Conservation (phyloP, 2,113 vertebrate genomes). For the Laterallus jamaicensis region DNA sequence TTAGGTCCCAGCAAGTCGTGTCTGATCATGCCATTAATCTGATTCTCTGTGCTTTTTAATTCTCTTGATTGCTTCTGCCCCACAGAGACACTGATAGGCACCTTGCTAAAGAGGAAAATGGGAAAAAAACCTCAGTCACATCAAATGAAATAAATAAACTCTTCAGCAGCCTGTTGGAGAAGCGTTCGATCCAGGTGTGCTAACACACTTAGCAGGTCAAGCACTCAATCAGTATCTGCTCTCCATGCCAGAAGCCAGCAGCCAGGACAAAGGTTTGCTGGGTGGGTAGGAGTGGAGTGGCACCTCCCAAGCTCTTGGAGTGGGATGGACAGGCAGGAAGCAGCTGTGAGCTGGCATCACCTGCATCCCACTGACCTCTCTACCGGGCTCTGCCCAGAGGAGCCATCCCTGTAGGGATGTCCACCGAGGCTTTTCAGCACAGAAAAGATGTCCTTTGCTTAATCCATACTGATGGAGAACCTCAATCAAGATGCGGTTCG, state of each 20-base stretch:
- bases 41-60: neutral
- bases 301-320: neutral
- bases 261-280: fast-evolving
- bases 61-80: neutral
- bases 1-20: neutral
- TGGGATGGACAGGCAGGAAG: neutral
- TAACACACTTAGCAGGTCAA: neutral
- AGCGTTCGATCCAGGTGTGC: neutral
- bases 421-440: neutral
- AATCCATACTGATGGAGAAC: neutral
- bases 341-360: neutral
- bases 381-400: fast-evolving
- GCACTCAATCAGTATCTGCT: neutral
- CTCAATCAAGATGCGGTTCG: neutral
- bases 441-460: neutral
- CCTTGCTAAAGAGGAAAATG: neutral
- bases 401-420: neutral
- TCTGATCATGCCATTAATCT: neutral
- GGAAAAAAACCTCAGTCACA: neutral
- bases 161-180: neutral
- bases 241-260: neutral
- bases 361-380: neutral
- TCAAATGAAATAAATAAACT: neutral
- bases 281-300: neutral
- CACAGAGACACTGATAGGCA: neutral